These are phyloP conservation scores for Pelochelys cantorii DNA, from an alignment of 2,797 vertebrate genomes.

Conservation along the genomic window DNA sequence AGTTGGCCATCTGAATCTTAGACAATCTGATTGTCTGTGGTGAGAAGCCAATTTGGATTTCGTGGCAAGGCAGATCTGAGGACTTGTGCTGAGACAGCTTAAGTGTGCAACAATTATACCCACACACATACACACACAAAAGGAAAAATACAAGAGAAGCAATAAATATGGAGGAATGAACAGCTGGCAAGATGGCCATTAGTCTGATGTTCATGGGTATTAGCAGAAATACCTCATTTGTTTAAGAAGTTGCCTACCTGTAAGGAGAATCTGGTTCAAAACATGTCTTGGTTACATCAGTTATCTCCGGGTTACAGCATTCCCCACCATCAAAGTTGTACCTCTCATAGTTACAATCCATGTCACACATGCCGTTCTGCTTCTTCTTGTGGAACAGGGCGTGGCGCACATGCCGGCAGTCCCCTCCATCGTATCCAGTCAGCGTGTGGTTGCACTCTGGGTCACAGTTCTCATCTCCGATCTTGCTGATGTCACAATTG, in stretches of 20 bases:
- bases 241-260: conserved; percentile 85
- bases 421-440: conserved; percentile 93
- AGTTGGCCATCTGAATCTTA: not conserved
- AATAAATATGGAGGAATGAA: not conserved
- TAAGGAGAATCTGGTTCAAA: conserved; percentile 94
- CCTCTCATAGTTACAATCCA: conserved; percentile 94
- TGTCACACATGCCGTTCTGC: conserved; percentile 92
- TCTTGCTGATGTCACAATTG: conserved; percentile 97
- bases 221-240: not conserved
- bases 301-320: conserved; percentile 95
- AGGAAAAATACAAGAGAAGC: not conserved
- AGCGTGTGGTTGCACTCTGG: conserved; percentile 96
- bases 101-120: not conserved
- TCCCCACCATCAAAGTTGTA: conserved; percentile 94
- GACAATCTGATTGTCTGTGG: not conserved
- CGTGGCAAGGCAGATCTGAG: not conserved
- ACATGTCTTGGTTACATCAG: conserved; percentile 97
- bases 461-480: conserved; percentile 92
- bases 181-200: not conserved
- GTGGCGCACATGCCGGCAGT: conserved; percentile 88
- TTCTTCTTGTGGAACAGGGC: conserved; percentile 84
- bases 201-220: not conserved
- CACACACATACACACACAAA: not conserved
- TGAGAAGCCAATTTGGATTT: not conserved
- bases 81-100: not conserved